phyloP scores from a whole-genome alignment of 2,113 vertebrate genomes.

The Phoxinus phoxinus region DNA sequence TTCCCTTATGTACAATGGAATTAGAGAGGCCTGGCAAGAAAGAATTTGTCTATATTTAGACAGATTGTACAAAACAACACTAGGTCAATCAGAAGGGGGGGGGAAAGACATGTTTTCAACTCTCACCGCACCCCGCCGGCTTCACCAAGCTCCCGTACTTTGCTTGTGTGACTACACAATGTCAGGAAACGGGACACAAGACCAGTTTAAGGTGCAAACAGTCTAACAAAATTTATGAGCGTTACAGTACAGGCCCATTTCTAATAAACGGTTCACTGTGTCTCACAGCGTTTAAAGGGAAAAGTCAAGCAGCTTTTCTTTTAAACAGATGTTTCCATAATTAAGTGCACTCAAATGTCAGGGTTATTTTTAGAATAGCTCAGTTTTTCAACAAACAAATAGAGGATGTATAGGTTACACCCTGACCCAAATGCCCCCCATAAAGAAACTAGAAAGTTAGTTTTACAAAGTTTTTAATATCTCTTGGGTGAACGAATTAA shows the following conservation, averaged over 20 bases:
- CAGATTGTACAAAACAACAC: conserved; percentile 42
- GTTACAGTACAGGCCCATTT: background rate
- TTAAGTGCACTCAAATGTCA: conserved; percentile 26
- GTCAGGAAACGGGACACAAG: conserved; percentile 74
- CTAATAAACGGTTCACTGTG: background rate
- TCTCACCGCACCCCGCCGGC: background rate
- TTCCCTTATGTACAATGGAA: conserved; percentile 56
- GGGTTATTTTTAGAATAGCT: conserved; percentile 34
- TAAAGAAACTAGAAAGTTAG: background rate
- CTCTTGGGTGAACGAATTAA: conserved; percentile 14
- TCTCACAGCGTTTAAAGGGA: background rate
- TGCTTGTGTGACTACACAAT: conserved; percentile 80
- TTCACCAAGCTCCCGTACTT: conserved; percentile 30
- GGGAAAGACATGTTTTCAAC: conserved; percentile 8
- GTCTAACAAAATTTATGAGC: background rate
- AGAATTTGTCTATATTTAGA: conserved; percentile 70
- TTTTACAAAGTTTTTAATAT: background rate
- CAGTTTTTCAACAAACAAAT: conserved; percentile 24
- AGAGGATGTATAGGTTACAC: conserved; percentile 10
- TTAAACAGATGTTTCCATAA: conserved; percentile 39
- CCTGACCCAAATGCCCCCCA: background rate
- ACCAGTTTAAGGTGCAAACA: conserved; percentile 67
- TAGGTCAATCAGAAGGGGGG: conserved; percentile 41
- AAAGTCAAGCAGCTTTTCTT: conserved; percentile 23
- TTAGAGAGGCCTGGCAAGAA: conserved; percentile 47